phyloP scores from a whole-genome alignment of 2,888 invertebrate species.

The Tachystola acroxantha region DNA sequence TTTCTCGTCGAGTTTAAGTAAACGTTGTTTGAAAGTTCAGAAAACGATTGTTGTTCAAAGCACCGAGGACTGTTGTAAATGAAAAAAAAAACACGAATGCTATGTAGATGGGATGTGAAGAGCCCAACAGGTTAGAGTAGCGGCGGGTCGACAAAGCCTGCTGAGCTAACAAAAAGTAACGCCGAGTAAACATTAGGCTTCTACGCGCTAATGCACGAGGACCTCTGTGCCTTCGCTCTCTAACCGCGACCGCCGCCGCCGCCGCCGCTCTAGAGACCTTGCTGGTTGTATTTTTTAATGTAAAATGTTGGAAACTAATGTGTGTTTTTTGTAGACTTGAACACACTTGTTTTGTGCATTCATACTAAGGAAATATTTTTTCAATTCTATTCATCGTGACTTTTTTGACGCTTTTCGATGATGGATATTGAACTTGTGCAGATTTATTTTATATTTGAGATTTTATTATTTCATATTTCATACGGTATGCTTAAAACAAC shows the following conservation, averaged over 20 bases:
- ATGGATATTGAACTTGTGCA: too few species aligned
- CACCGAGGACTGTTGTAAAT: conserved; percentile 9
- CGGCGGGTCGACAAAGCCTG: conserved; percentile 47
- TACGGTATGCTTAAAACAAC: neutral
- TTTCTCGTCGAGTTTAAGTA: conserved; percentile 23
- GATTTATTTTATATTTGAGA: too few species aligned
- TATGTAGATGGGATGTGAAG: conserved; percentile 28
- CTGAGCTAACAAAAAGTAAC: conserved; percentile 54
- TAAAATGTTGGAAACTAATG: neutral
- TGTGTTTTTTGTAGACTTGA: too few species aligned
- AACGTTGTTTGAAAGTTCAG: conserved; percentile 16
- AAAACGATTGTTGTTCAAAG: conserved; percentile 13
- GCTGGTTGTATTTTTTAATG: conserved; percentile 12
- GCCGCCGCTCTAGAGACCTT: conserved; percentile 12
- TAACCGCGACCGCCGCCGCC: conserved; percentile 15
- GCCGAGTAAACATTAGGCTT: conserved; percentile 50
- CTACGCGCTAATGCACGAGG: conserved; percentile 56
- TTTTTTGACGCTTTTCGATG: too few species aligned
- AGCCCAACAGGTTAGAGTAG: conserved; percentile 46
- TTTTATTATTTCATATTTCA: too few species aligned
- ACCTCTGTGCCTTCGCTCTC: conserved; percentile 30
- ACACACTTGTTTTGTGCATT: too few species aligned
- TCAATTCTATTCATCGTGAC: too few species aligned
- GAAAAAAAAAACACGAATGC: conserved; percentile 30
- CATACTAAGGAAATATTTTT: too few species aligned